Evolutionary conservation across 2,888 invertebrate genomes (phyloP).

Genomic region (Drosophila demipolita): DNA sequence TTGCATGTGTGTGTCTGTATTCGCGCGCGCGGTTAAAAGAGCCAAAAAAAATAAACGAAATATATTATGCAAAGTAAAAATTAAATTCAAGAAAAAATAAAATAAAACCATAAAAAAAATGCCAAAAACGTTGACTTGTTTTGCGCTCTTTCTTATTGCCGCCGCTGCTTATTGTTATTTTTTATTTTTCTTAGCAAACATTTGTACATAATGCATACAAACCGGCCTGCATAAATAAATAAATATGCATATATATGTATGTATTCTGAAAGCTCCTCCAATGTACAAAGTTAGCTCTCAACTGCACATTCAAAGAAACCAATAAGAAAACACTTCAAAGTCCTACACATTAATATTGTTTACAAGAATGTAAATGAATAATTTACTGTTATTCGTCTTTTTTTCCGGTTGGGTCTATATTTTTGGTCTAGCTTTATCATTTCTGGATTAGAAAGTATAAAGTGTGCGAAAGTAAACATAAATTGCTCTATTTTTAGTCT

Average conservation of each 20-base stretch:
- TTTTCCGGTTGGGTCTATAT: slow-evolving; percentile 1
- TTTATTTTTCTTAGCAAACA: slow-evolving; percentile 8
- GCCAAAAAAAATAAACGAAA: slow-evolving; percentile 44
- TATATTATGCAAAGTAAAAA: slow-evolving; percentile 66
- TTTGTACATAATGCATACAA: slow-evolving; percentile 1
- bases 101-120: slow-evolving; percentile 14
- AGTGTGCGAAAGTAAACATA: slow-evolving; percentile 18
- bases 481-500: slow-evolving; percentile 23
- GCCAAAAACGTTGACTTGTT: slow-evolving; percentile 57
- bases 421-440: slow-evolving; percentile 6
- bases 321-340: slow-evolving; percentile 3
- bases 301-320: slow-evolving; percentile 20
- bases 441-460: slow-evolving; percentile 39
- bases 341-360: neutral
- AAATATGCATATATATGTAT: neutral
- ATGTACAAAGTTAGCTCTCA: slow-evolving; percentile 5
- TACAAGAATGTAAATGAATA: neutral
- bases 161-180: slow-evolving; percentile 20
- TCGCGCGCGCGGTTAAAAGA: slow-evolving; percentile 24
- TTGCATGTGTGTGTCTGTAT: slow-evolving; percentile 7
- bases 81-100: slow-evolving; percentile 39
- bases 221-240: neutral
- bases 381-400: slow-evolving; percentile 19
- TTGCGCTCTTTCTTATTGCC: slow-evolving; percentile 27
- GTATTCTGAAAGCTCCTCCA: neutral